Base-by-base conservation (phyloP, 1,140 invertebrate species). In the Dryas iulia region DNA sequence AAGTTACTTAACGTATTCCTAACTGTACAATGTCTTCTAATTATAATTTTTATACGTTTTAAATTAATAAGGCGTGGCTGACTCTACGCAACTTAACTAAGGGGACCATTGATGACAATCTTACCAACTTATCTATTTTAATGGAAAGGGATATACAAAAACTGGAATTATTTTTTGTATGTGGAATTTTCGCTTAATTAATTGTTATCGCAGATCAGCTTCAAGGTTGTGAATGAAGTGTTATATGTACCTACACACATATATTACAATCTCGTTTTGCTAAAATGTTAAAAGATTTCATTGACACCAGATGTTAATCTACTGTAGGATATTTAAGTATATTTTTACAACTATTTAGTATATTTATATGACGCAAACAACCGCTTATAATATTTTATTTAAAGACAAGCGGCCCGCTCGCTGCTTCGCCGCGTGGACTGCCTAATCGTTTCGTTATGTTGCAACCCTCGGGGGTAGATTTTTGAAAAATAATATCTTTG, bases 211-310 rank as follows among this genome's bases (percentile, higher is more conserved):
- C 21, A 11, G 31, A 25, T 5, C 63, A 53, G 24, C 4, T 5
- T 35, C 59, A 62, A 69, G 66, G 66, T 52, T 58, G 63, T 26
- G 53, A 47, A 58, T 66, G 63, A 69, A 69, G 59, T 61, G 24
- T 61, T 62, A 69, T 69, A 39, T 39, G 18, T 56, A 52, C n/a
- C n/a, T n/a, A n/a, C n/a, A n/a, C n/a, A n/a, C 57, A 39, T 66
- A 66, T 59, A 66, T 66, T 66, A 66, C 30, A 61, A 54, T 56
- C 66, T 69, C 25, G 52, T 61, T 53, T 56, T 53, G 39, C 54
- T 31, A 31, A 73, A 74, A 74, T 74, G 72, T 67, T 74, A 74
- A 67, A 67, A 61, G 47, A 71, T 67, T 65, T 56, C 72, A 74
- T 74, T 74, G 72, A 67, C 68, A 67, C 33, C 31, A 58, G 59